Conservation (phyloP, 2,888 invertebrate species). For the Mayetiola destructor region DNA sequence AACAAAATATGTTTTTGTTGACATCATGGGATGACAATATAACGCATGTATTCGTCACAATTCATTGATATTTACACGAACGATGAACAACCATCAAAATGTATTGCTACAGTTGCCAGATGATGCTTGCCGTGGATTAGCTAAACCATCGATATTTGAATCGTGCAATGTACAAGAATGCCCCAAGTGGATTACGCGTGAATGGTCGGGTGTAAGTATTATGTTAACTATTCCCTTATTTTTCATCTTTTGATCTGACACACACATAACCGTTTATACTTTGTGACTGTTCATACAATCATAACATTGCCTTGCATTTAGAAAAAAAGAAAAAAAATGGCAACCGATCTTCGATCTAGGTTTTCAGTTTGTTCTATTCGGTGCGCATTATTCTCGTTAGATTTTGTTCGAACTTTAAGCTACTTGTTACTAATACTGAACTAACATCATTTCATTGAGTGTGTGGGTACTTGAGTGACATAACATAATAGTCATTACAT, state of each 20-base stretch:
- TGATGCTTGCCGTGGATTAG: constrained; percentile 56
- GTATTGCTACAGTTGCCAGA: constrained; percentile 49
- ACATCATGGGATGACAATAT: not conserved
- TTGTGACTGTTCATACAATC: no score
- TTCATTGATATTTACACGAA: no score
- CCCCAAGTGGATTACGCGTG: constrained; percentile 72
- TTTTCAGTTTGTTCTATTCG: not conserved
- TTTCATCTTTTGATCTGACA: no score
- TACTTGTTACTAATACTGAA: constrained; percentile 3
- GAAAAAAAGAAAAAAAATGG: no score
- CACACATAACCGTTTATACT: no score
- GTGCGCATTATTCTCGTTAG: not conserved
- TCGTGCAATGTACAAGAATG: constrained; percentile 75
- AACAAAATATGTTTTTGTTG: not conserved
- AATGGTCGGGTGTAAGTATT: constrained; percentile 79
- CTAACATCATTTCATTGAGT: no score
- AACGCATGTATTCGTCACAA: not conserved
- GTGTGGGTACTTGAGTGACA: not conserved
- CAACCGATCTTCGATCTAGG: no score
- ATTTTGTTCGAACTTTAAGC: no score
- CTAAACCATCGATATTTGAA: constrained; percentile 63
- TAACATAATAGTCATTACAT: constrained; percentile 1
- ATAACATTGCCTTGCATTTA: no score
- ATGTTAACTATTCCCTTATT: no score
- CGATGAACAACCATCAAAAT: not conserved